These are phyloP conservation scores for Trichoplusia ni DNA, from an alignment of 1,140 invertebrate genomes.

Conservation along the genomic window DNA sequence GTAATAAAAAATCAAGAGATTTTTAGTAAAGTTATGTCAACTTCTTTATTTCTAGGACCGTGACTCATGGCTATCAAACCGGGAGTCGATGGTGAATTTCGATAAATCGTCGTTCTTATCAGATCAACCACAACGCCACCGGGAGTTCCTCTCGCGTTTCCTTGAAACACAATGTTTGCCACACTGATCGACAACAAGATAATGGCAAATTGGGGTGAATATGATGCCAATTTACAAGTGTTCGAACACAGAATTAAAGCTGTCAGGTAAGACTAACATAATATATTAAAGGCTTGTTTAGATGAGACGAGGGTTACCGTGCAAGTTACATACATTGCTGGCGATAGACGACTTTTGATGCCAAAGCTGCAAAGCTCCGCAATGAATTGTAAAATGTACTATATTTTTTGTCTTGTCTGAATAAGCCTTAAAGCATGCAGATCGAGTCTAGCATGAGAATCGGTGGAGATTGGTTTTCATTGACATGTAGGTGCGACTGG, in stretches of 20 bases:
- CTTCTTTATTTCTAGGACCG: slow-evolving; percentile 84
- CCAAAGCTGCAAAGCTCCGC: no score
- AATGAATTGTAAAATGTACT: no score
- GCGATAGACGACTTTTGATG: no score
- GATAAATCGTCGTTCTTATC: slow-evolving; percentile 99
- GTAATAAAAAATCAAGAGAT: no score
- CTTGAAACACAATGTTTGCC: slow-evolving; percentile 99
- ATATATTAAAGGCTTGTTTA: no score
- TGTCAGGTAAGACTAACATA: slow-evolving; percentile 83
- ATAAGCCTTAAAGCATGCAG: neutral
- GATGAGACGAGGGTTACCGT: no score
- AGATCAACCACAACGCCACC: slow-evolving; percentile 97
- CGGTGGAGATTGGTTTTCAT: neutral
- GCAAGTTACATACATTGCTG: no score
- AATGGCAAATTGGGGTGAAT: slow-evolving; percentile 91
- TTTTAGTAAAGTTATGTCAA: neutral
- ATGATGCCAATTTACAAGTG: slow-evolving; percentile 89
- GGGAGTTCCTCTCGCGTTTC: slow-evolving; percentile 97
- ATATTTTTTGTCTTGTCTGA: no score
- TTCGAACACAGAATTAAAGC: slow-evolving; percentile 91
- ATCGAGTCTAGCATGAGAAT: slow-evolving; percentile 4
- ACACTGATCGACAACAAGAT: slow-evolving; percentile 98
- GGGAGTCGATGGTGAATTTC: slow-evolving; percentile 97
- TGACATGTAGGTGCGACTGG: slow-evolving; percentile 4
- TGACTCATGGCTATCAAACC: slow-evolving; percentile 93